A percentile compares a stretch with the other conserved stretches of the same genome.
Conservation (phyloP, 2,888 invertebrate genomes). For the Rhamnusium bicolor region DNA sequence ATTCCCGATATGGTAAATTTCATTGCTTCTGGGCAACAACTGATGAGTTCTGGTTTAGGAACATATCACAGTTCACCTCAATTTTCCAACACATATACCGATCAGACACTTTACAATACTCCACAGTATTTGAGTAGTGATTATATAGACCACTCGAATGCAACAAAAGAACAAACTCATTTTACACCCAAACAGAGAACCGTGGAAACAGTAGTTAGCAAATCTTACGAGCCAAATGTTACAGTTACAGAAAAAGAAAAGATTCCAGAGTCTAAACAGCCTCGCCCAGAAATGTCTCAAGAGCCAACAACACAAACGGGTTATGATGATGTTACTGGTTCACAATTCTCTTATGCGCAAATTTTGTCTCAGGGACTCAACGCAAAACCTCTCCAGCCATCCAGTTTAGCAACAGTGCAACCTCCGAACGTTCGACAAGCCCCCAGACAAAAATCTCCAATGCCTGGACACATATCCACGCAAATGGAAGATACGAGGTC, state of each 20-base stretch:
- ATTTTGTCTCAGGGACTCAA: constrained; percentile 79
- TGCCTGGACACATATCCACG: constrained; percentile 60
- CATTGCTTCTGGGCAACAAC: constrained; percentile 71
- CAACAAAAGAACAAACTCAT: not conserved
- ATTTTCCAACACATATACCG: constrained; percentile 31
- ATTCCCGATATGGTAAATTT: constrained; percentile 73
- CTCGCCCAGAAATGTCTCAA: constrained; percentile 30
- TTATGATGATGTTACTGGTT: constrained; percentile 42
- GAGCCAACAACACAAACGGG: constrained; percentile 43
- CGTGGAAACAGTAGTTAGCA: not conserved
- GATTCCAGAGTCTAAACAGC: constrained; percentile 8
- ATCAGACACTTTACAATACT: constrained; percentile 18
- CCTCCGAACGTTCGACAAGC: constrained; percentile 58
- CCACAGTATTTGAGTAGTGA: constrained; percentile 27
- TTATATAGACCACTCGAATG: not conserved
- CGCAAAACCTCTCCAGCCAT: constrained; percentile 74
- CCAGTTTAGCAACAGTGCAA: constrained; percentile 68
- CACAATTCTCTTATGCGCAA: constrained; percentile 80
- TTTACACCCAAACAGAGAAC: no score
- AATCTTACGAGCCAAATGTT: not conserved
- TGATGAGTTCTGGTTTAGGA: constrained; percentile 72
- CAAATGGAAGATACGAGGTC: constrained; percentile 62
- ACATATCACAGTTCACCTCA: constrained; percentile 67
- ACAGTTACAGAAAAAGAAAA: not conserved
- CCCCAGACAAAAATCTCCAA: constrained; percentile 63